Conservation (phyloP, 35 echinoderm and acorn worm species). For the Apostichopus parvimensis region DNA sequence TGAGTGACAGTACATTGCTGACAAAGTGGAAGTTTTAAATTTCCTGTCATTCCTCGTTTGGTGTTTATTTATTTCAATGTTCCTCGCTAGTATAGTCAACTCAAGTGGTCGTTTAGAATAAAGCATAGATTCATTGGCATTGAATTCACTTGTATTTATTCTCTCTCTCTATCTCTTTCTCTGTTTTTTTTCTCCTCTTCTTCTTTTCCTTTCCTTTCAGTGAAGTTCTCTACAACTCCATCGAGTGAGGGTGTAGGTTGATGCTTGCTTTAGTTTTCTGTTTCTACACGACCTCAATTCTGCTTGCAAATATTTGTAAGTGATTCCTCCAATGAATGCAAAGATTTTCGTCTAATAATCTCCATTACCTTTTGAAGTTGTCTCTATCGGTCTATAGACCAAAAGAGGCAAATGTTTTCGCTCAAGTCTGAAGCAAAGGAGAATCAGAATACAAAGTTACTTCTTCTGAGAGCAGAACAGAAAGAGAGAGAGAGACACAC, state of each 20-base stretch:
- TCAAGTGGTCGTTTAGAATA: neutral
- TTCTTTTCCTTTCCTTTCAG: no score
- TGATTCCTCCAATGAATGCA: neutral
- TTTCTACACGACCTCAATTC: neutral
- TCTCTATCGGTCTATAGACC: neutral
- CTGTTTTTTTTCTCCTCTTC: no score
- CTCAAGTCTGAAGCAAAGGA: neutral
- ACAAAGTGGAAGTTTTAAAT: neutral
- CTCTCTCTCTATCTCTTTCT: no score
- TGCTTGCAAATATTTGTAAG: slow-evolving; percentile 4
- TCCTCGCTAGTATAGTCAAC: neutral
- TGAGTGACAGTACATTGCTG: neutral
- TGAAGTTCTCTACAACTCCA: no score
- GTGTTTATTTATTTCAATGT: neutral
- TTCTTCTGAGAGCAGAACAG: neutral
- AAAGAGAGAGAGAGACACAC: neutral
- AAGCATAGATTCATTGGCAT: neutral
- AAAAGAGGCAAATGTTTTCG: no score
- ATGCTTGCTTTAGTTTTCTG: neutral
- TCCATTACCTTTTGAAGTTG: neutral
- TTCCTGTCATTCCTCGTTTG: neutral
- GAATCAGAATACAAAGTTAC: neutral
- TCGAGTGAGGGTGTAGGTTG: no score
- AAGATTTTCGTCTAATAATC: neutral
- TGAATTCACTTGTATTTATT: neutral